Conservation (phyloP, 2,113 vertebrate species). For the Syrmaticus mikado region DNA sequence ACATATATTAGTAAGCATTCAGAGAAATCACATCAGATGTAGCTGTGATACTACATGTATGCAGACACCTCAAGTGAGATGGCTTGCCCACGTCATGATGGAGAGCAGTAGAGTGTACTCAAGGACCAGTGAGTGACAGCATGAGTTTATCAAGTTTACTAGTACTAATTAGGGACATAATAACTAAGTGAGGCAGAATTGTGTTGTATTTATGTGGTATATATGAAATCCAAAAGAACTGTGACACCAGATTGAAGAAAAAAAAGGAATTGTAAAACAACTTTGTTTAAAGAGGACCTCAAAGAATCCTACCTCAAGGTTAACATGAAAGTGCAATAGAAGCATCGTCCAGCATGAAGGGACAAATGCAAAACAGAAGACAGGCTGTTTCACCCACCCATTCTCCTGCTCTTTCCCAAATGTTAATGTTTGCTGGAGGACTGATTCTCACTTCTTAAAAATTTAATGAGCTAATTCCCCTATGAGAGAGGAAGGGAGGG, state of each 20-base stretch:
- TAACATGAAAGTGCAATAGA: neutral
- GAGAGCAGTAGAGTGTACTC: neutral
- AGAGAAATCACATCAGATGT: neutral
- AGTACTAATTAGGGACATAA: neutral
- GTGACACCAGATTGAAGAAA: neutral
- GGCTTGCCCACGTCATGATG: neutral
- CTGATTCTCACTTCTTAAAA: constrained; percentile 20
- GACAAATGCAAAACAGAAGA: neutral
- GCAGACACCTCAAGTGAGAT: neutral
- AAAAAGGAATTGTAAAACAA: neutral
- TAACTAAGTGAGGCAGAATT: neutral
- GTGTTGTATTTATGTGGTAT: neutral
- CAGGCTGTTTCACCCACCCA: neutral
- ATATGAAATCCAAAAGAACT: neutral
- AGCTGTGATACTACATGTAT: neutral
- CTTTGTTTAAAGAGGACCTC: neutral
- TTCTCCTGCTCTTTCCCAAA: constrained; percentile 9
- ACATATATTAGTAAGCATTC: accelerated
- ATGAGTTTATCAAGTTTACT: neutral
- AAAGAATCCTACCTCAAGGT: neutral
- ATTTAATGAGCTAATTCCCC: constrained; percentile 19
- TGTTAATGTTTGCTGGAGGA: constrained; percentile 51
- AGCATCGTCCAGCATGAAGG: neutral
- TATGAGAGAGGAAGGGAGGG: neutral
- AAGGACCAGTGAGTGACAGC: neutral